Percentiles rank a stretch among this genome's conserved stretches.
These are phyloP conservation scores for Dasypogon diadema DNA, from an alignment of 2,888 invertebrate genomes.

Conservation along the genomic window DNA sequence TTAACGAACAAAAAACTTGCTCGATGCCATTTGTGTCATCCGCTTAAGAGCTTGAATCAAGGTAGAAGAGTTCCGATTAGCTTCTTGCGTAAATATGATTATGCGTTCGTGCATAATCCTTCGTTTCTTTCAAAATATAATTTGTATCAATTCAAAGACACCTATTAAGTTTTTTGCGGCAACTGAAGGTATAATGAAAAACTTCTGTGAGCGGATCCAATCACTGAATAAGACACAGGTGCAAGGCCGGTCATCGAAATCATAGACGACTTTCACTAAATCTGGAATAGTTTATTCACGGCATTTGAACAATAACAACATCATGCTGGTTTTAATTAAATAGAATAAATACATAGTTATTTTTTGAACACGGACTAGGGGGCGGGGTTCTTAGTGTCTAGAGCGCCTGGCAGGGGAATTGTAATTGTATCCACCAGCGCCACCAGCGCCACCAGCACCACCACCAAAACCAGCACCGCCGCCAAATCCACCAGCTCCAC, in stretches of 20 bases:
- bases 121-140: constrained; percentile 17
- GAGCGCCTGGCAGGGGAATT: background rate
- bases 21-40: too few species aligned
- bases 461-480: background rate
- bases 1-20: too few species aligned
- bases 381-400: background rate
- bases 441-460: too few species aligned
- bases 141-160: constrained; percentile 13
- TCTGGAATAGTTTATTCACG: constrained; percentile 23
- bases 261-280: constrained; percentile 26
- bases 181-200: too few species aligned
- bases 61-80: too few species aligned
- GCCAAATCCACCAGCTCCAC: background rate
- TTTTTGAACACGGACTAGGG: background rate
- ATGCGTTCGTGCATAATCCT: background rate
- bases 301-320: constrained; percentile 34
- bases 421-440: constrained; percentile 20
- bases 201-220: background rate
- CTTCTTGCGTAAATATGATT: background rate
- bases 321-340: constrained; percentile 6
- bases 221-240: background rate
- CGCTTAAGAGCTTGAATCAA: too few species aligned
- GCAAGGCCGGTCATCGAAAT: constrained; percentile 19
- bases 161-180: background rate
- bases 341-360: constrained; percentile 13